phyloP scores from a whole-genome alignment of 2,113 vertebrate genomes.

The Cyanoderma ruficeps region DNA sequence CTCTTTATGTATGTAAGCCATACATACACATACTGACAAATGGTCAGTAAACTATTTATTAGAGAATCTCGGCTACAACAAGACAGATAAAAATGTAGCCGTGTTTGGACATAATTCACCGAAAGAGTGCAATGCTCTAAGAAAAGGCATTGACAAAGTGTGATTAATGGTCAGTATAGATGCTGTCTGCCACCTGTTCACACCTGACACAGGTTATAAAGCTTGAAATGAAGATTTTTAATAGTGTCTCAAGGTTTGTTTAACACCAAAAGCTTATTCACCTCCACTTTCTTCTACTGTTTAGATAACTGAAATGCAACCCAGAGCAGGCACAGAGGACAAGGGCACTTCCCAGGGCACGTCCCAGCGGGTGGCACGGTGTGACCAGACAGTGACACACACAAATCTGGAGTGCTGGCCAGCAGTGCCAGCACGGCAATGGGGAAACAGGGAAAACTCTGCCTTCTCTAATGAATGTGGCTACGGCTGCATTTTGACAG shows the following conservation, averaged over 20 bases:
- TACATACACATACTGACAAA: neutral
- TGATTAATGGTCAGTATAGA: neutral
- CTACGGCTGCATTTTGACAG: neutral
- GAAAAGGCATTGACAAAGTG: neutral
- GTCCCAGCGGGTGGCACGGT: fast-evolving
- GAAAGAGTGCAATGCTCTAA: neutral
- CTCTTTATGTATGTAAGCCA: neutral
- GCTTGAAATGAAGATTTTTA: neutral
- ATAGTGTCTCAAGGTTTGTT: neutral
- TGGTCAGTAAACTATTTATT: neutral
- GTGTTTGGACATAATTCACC: neutral
- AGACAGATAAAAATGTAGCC: neutral
- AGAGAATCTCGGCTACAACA: neutral
- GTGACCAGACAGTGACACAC: neutral
- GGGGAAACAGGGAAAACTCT: neutral
- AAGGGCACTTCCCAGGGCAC: fast-evolving
- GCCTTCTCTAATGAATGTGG: neutral
- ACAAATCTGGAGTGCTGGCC: neutral
- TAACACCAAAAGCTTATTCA: neutral
- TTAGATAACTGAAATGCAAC: neutral
- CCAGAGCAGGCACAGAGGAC: neutral
- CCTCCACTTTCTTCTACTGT: neutral
- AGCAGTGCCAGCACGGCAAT: fast-evolving
- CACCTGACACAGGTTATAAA: neutral
- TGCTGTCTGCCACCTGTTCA: neutral